These are phyloP conservation scores for Marasmarcha lunaedactyla DNA, from an alignment of 2,888 invertebrate genomes.

Conservation along the genomic window DNA sequence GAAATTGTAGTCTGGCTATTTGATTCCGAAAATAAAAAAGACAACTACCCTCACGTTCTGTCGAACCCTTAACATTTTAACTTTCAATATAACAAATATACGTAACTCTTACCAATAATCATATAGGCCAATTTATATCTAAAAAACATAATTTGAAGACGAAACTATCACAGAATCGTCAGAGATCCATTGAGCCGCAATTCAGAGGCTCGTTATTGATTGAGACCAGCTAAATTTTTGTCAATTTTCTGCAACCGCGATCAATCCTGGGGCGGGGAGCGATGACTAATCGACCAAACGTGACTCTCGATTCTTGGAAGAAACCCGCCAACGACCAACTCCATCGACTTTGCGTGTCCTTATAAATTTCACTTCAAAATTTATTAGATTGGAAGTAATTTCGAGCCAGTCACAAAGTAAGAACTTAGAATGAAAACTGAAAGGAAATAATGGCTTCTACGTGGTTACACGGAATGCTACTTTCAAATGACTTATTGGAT, in stretches of 20 bases:
- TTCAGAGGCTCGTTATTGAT: too few species aligned
- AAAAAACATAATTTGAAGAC: too few species aligned
- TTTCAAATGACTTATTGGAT: too few species aligned
- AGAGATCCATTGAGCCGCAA: too few species aligned
- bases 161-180: too few species aligned
- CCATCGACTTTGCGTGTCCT: not conserved
- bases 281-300: not conserved
- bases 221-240: not conserved
- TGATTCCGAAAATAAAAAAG: too few species aligned
- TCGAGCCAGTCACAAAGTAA: constrained; percentile 1
- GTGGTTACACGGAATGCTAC: not conserved
- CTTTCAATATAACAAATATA: too few species aligned
- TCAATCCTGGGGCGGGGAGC: not conserved
- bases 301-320: not conserved
- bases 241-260: not conserved
- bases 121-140: too few species aligned
- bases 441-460: not conserved
- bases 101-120: too few species aligned
- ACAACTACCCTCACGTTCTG: too few species aligned
- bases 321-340: not conserved
- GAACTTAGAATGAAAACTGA: not conserved
- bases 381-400: constrained; percentile 1
- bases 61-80: too few species aligned
- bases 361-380: constrained; percentile 1
- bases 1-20: too few species aligned